Conservation (phyloP, 2,888 invertebrate genomes). For the Lobophora halterata region DNA sequence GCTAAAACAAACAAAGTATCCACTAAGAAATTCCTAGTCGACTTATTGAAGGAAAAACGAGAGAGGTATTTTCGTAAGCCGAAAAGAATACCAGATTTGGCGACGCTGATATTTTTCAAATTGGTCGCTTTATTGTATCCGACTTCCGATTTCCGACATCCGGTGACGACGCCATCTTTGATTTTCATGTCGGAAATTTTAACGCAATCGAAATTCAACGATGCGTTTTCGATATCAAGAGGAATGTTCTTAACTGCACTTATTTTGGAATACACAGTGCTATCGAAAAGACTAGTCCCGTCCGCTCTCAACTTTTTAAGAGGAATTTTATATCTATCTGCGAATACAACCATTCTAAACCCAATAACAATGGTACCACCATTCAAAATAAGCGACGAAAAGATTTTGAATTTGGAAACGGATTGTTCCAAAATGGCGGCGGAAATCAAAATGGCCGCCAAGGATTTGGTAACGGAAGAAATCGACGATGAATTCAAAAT, state of each 20-base stretch:
- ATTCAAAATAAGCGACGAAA: constrained; percentile 80
- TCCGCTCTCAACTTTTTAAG: constrained; percentile 89
- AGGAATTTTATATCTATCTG: constrained; percentile 87
- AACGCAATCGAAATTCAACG: constrained; percentile 82
- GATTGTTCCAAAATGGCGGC: constrained; percentile 64
- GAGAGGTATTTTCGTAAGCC: constrained; percentile 80
- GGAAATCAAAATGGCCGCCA: constrained; percentile 69
- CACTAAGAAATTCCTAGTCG: constrained; percentile 84
- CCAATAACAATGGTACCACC: constrained; percentile 84
- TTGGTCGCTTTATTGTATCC: constrained; percentile 90
- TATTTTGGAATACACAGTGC: constrained; percentile 87
- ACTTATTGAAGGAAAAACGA: constrained; percentile 87
- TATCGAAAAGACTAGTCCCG: constrained; percentile 91
- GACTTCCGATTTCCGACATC: constrained; percentile 94
- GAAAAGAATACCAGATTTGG: constrained; percentile 83
- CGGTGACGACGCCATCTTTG: constrained; percentile 91
- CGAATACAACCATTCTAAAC: constrained; percentile 82
- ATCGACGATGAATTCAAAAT: constrained; percentile 84
- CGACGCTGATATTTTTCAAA: constrained; percentile 90
- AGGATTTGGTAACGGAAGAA: constrained; percentile 77
- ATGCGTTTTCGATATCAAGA: constrained; percentile 85
- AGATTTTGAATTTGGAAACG: constrained; percentile 80
- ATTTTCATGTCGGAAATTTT: constrained; percentile 92
- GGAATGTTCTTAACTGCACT: constrained; percentile 89
- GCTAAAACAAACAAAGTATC: constrained; percentile 85